phyloP scores from a whole-genome alignment of 2,797 vertebrate genomes.

The Danio choprae region DNA sequence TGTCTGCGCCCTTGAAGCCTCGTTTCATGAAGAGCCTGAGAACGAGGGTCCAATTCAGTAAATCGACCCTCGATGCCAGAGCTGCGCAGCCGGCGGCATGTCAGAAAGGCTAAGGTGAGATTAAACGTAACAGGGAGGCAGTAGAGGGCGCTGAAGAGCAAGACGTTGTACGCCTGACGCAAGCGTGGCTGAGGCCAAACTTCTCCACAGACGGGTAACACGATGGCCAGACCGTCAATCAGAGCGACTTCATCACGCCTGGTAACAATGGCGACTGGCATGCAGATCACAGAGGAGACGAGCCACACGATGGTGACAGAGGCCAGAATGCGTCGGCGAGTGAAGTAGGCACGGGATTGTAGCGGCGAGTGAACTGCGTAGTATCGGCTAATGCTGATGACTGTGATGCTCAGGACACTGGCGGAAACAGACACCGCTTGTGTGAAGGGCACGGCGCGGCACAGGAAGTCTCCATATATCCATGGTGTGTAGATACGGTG shows the following conservation, averaged over 20 bases:
- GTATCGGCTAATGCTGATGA: constrained; percentile 89
- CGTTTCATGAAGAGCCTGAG: constrained; percentile 80
- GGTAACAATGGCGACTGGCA: constrained; percentile 88
- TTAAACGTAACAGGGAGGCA: constrained; percentile 90
- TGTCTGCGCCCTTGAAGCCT: constrained; percentile 86
- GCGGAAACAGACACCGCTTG: constrained; percentile 88
- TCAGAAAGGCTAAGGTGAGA: constrained; percentile 87
- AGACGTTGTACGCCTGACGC: constrained; percentile 87
- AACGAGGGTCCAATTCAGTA: constrained; percentile 80
- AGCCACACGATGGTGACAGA: constrained; percentile 86
- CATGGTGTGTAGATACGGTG: constrained; percentile 89
- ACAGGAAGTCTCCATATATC: constrained; percentile 90
- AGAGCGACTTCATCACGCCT: constrained; percentile 81
- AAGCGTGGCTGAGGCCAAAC: constrained; percentile 86
- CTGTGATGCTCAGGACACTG: constrained; percentile 87
- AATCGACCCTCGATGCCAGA: constrained; percentile 61
- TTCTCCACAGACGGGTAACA: constrained; percentile 86
- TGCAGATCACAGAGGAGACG: constrained; percentile 84
- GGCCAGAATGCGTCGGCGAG: constrained; percentile 81
- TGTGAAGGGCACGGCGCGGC: constrained; percentile 86
- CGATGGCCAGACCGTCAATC: constrained; percentile 75
- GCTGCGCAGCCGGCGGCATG: constrained; percentile 79
- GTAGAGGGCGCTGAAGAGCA: constrained; percentile 89
- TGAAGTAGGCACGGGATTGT: constrained; percentile 86
- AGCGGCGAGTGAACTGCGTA: constrained; percentile 87